Base-by-base conservation (phyloP, 2,797 vertebrate genomes). In the Babyrousa celebensis region DNA sequence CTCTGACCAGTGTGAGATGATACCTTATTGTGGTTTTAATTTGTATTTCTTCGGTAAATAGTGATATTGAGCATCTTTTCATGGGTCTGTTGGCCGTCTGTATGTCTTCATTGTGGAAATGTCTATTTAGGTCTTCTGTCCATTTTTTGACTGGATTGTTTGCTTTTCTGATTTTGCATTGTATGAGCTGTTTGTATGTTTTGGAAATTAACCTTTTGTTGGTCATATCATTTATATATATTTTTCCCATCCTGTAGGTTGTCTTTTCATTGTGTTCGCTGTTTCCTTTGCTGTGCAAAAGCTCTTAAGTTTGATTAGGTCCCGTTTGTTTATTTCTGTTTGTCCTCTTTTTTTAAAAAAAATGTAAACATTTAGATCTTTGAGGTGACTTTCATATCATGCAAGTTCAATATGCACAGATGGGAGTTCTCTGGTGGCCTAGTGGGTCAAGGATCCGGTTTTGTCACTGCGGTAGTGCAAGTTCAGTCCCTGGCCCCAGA, bases 311-410 rank as follows among this genome's bases (percentile, higher is more conserved):
- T 79, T 36, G 20, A 21, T 15, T 79, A 58, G n/a, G 14, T 79
- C 54, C 54, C 54, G 23, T 58, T 36, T 32, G 12, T 78, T 79
- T 58, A 58, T 23, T 58, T 54, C 58, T 79, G 7, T 79, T 40
- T 82, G 23, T 3, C 72, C 32, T 48, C 71, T 90, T 52, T 43
- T 18, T 10, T 48, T 43, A 43, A 43, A 43, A 12, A 15, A 92
- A 36, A 29, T 4, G 36, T 63, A 94, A 63, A 43, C 29, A 65
- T 65, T 89, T 89, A 89, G 54, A 56, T 78, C n/a, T 82, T 89
- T 58, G 68, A 78, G 56, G 25, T 52, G 65, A 68, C 43, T 60
- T 3, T 60, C 40, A 82, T 29, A 25, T 60, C 29, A 84, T 54
- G 14, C 56, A 77, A 71, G 16, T 75, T 74, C 21, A 63, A 77